Conservation (phyloP, 2,888 invertebrate genomes). For the Steromphala cineraria region DNA sequence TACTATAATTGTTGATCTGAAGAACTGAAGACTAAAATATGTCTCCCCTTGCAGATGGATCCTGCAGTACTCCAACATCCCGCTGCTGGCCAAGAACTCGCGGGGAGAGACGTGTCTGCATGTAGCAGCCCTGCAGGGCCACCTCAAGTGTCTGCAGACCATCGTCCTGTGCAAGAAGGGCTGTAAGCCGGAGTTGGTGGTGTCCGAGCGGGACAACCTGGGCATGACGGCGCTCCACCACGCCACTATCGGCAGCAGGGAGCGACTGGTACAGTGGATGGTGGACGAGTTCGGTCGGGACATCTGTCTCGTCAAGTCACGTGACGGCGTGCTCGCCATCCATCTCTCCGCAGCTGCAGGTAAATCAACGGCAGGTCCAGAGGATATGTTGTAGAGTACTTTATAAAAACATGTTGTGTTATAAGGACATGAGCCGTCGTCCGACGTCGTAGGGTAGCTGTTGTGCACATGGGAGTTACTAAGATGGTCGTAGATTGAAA, state of each 20-base stretch:
- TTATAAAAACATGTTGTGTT: too few species aligned
- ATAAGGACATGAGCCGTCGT: too few species aligned
- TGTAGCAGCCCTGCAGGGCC: slow-evolving; percentile 39
- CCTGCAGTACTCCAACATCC: slow-evolving; percentile 33
- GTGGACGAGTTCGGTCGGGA: slow-evolving; percentile 40
- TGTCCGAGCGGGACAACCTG: slow-evolving; percentile 36
- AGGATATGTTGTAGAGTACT: too few species aligned
- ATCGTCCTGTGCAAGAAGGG: slow-evolving; percentile 25
- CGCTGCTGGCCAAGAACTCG: slow-evolving; percentile 36
- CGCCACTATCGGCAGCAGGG: slow-evolving; percentile 38
- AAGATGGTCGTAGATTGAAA: too few species aligned
- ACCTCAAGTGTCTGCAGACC: slow-evolving; percentile 41
- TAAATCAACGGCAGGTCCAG: not conserved
- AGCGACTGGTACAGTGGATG: slow-evolving; percentile 39
- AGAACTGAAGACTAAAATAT: too few species aligned
- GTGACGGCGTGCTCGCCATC: slow-evolving; percentile 39
- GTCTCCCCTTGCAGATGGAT: slow-evolving; percentile 38
- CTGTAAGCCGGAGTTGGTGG: slow-evolving; percentile 17
- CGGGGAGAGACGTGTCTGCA: slow-evolving; percentile 45
- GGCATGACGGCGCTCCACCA: slow-evolving; percentile 48
- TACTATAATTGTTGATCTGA: too few species aligned
- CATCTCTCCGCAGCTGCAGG: slow-evolving; percentile 49
- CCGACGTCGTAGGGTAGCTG: too few species aligned
- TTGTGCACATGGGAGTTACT: too few species aligned
- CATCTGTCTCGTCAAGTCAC: slow-evolving; percentile 37